Conservation (phyloP, 2,797 vertebrate genomes). For the Stomatorhinus walkeri region DNA sequence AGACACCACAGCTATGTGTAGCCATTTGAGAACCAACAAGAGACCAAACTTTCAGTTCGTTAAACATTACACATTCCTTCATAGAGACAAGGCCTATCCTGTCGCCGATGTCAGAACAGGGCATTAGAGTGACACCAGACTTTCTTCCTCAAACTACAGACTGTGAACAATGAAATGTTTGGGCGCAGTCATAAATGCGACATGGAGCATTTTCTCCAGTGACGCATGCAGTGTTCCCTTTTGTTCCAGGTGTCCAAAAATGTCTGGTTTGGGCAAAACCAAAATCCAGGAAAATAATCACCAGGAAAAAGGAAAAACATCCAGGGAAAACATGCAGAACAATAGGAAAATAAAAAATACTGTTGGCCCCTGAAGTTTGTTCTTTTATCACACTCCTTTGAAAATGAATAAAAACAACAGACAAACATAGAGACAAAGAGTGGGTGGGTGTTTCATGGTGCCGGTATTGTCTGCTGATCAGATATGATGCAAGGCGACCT, state of each 20-base stretch:
- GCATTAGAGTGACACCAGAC: background rate
- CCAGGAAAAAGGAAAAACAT: background rate
- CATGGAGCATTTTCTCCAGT: background rate
- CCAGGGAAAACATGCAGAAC: background rate
- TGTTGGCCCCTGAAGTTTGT: background rate
- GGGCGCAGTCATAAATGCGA: background rate
- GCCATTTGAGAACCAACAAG: background rate
- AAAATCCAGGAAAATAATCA: background rate
- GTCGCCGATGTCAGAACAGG: background rate
- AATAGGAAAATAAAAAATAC: background rate
- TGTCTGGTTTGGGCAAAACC: constrained; percentile 7
- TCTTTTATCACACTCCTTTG: constrained; percentile 2
- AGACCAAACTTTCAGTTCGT: background rate
- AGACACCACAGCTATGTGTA: background rate
- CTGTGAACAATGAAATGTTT: background rate
- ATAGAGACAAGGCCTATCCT: background rate
- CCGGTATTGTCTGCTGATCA: constrained; percentile 38
- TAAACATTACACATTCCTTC: background rate
- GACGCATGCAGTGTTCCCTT: background rate
- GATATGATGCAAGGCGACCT: constrained; percentile 19
- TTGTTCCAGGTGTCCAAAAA: constrained; percentile 4
- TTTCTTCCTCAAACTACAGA: background rate
- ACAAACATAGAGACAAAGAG: constrained; percentile 33
- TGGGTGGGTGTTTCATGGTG: constrained; percentile 18
- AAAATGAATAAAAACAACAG: constrained; percentile 32